These are phyloP conservation scores for Asteroscopus sphinx DNA, from an alignment of 2,888 invertebrate genomes.

Conservation along the genomic window DNA sequence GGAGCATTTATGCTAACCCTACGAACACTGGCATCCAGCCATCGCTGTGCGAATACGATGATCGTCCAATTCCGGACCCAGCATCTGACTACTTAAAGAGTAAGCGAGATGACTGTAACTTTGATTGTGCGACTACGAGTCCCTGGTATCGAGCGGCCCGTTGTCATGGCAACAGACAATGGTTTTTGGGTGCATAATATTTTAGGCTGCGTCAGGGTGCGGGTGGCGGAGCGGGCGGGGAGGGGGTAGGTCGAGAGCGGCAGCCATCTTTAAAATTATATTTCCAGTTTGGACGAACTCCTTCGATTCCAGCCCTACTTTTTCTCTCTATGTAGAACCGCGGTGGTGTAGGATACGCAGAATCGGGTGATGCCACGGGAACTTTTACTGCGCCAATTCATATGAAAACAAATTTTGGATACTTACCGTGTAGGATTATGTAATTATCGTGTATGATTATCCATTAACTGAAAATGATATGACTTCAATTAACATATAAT, in stretches of 20 bases:
- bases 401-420: slow-evolving; percentile 2
- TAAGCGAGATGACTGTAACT: slow-evolving; percentile 84
- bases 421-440: not conserved
- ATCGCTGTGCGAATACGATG: slow-evolving; percentile 78
- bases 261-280: slow-evolving; percentile 90
- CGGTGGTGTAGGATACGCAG: slow-evolving; percentile 66
- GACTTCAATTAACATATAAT: slow-evolving; percentile 25
- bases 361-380: slow-evolving; percentile 46
- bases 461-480: not conserved
- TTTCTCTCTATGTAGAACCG: slow-evolving; percentile 68
- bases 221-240: slow-evolving; percentile 71
- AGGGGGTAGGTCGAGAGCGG: slow-evolving; percentile 76
- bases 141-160: slow-evolving; percentile 85
- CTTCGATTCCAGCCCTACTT: slow-evolving; percentile 79
- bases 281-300: slow-evolving; percentile 86
- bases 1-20: slow-evolving; percentile 80
- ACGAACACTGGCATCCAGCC: slow-evolving; percentile 83
- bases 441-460: not conserved
- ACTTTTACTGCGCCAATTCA: slow-evolving; percentile 5
- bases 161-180: slow-evolving; percentile 89
- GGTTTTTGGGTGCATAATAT: slow-evolving; percentile 90
- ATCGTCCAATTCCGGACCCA: slow-evolving; percentile 79
- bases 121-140: slow-evolving; percentile 78
- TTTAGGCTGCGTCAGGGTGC: slow-evolving; percentile 86
- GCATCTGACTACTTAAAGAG: slow-evolving; percentile 79